phyloP scores from a whole-genome alignment of 2,113 vertebrate genomes.

The Equus przewalskii region DNA sequence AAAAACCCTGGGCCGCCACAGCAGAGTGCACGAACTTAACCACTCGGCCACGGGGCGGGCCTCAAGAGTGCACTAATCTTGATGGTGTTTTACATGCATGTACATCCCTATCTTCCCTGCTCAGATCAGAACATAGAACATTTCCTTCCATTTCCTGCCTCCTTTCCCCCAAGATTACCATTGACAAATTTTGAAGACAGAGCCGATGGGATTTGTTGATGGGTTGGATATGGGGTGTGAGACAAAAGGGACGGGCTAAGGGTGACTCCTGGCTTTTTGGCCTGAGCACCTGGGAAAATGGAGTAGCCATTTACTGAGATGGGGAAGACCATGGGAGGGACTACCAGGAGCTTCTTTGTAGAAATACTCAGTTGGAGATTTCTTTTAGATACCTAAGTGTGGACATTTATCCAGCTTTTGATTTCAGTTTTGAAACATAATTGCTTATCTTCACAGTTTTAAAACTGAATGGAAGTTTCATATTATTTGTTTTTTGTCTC shows the following conservation, averaged over 20 bases:
- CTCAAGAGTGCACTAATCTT: background rate
- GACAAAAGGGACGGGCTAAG: background rate
- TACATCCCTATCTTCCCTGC: background rate
- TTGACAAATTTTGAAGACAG: background rate
- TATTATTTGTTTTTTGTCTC: constrained; percentile 41
- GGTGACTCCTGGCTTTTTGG: background rate
- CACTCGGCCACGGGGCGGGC: too few species aligned
- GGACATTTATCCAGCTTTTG: constrained; percentile 38
- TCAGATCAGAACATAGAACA: background rate
- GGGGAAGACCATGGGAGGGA: background rate
- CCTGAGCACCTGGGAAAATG: background rate
- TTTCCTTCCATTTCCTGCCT: background rate
- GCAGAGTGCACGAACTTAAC: too few species aligned
- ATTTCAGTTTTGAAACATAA: constrained; percentile 48
- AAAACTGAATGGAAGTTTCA: constrained; percentile 47
- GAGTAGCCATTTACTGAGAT: constrained; percentile 9
- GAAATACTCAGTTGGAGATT: constrained; percentile 2
- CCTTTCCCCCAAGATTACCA: background rate
- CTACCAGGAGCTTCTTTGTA: background rate
- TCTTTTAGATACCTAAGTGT: constrained; percentile 18
- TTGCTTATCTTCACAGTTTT: constrained; percentile 45
- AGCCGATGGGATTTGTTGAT: background rate
- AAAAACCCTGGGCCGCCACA: too few species aligned
- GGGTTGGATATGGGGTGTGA: background rate
- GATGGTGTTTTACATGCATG: background rate